Evolutionary conservation across 2,888 invertebrate genomes (phyloP).

Genomic region (Leptopilina myrica): DNA sequence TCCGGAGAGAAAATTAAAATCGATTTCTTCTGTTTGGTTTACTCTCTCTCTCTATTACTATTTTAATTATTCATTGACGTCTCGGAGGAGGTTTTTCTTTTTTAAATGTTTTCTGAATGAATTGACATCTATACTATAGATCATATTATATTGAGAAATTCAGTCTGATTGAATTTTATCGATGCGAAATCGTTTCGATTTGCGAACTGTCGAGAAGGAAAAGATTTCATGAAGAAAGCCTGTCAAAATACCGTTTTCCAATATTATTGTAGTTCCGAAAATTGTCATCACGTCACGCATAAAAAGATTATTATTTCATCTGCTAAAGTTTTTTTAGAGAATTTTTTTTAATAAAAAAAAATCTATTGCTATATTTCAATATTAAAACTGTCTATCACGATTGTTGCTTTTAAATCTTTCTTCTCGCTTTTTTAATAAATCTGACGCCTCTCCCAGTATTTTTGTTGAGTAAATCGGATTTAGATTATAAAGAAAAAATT

Average conservation of each 20-base stretch:
- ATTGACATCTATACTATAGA: background rate
- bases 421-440: too few species aligned
- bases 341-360: too few species aligned
- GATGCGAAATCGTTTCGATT: conserved; percentile 20
- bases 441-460: too few species aligned
- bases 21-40: background rate
- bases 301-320: background rate
- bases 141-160: background rate
- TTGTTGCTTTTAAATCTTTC: too few species aligned
- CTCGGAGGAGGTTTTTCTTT: background rate
- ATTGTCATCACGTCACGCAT: background rate
- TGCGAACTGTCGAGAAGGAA: conserved; percentile 10
- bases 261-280: conserved; percentile 10
- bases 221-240: conserved; percentile 19
- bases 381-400: too few species aligned
- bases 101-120: background rate
- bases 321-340: too few species aligned
- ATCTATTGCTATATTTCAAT: too few species aligned
- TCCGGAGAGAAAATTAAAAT: background rate
- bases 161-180: background rate
- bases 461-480: too few species aligned
- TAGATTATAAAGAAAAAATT: too few species aligned
- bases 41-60: background rate
- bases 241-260: conserved; percentile 11
- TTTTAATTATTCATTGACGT: background rate